A percentile compares a stretch with the other conserved stretches of the same genome.
phyloP scores from a whole-genome alignment of 2,113 vertebrate genomes.

The Cranoglanis bouderius region DNA sequence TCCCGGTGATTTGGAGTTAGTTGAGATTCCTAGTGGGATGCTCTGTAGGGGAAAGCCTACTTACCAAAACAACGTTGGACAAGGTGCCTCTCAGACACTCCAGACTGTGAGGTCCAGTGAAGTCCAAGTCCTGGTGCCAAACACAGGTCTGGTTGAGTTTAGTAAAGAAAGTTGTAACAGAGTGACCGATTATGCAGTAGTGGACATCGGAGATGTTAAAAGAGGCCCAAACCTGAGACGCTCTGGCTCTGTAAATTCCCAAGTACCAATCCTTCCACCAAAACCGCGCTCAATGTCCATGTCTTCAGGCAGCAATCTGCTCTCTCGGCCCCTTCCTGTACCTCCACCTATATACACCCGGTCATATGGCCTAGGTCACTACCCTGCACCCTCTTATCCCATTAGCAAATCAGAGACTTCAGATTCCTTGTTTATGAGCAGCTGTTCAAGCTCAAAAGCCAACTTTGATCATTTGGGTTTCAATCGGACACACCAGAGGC shows the following conservation, averaged over 20 bases:
- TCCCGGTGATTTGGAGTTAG: slow-evolving; percentile 73
- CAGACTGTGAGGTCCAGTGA: slow-evolving; percentile 72
- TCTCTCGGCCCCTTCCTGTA: slow-evolving; percentile 72
- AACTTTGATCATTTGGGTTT: slow-evolving; percentile 78
- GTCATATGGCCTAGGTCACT: slow-evolving; percentile 65
- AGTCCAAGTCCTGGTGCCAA: slow-evolving; percentile 70
- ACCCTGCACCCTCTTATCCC: slow-evolving; percentile 58
- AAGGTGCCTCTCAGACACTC: slow-evolving; percentile 56
- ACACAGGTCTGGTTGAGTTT: slow-evolving; percentile 74
- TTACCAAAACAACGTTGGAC: slow-evolving; percentile 56
- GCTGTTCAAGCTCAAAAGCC: slow-evolving; percentile 69
- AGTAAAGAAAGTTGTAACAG: slow-evolving; percentile 68
- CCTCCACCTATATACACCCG: slow-evolving; percentile 71
- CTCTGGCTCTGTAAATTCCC: slow-evolving; percentile 61
- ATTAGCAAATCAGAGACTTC: slow-evolving; percentile 74
- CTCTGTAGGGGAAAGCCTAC: slow-evolving; percentile 68
- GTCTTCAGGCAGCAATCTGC: slow-evolving; percentile 70
- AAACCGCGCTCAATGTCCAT: slow-evolving; percentile 75
- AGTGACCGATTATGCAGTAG: slow-evolving; percentile 76
- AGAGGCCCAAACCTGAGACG: slow-evolving; percentile 52
- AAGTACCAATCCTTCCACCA: slow-evolving; percentile 79
- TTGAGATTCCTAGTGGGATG: slow-evolving; percentile 73
- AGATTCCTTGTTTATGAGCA: slow-evolving; percentile 77
- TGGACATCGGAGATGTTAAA: slow-evolving; percentile 67
- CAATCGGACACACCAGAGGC: slow-evolving; percentile 70